A percentile compares a stretch with the other conserved stretches of the same genome.
phyloP scores from a whole-genome alignment of 2,113 vertebrate species.

The Lota lota region DNA sequence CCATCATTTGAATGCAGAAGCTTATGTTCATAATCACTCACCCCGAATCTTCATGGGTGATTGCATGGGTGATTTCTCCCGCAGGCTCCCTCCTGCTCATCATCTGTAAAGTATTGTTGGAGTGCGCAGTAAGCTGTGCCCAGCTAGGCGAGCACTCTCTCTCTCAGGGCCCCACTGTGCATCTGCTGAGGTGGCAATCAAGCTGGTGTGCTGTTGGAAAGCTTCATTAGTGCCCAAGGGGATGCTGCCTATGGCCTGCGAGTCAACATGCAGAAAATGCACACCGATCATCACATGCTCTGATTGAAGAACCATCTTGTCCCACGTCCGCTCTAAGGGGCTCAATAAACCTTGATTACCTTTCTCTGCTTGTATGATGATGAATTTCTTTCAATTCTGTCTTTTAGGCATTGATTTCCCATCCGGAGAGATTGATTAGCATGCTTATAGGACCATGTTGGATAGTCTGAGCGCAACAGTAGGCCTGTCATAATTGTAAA shows the following conservation, averaged over 20 bases:
- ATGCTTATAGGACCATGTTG: background rate
- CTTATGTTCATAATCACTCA: too few relatives aligned
- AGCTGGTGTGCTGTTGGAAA: conserved; percentile 1
- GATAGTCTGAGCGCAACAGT: too few relatives aligned
- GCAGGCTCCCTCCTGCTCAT: background rate
- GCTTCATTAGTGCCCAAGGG: background rate
- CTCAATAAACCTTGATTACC: too few relatives aligned
- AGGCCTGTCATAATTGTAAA: background rate
- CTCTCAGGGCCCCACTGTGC: too few relatives aligned
- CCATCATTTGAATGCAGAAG: too few relatives aligned
- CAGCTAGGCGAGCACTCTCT: background rate
- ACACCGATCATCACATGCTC: too few relatives aligned
- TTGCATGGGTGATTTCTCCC: too few relatives aligned
- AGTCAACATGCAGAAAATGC: background rate
- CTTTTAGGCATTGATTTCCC: background rate
- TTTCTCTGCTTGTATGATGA: background rate
- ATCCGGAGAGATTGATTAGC: background rate
- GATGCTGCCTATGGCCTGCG: background rate
- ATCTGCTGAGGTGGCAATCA: background rate
- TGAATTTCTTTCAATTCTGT: background rate
- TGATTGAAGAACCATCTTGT: too few relatives aligned
- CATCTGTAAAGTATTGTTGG: conserved; percentile 1
- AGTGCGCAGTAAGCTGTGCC: conserved; percentile 1
- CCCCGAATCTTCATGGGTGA: too few relatives aligned
- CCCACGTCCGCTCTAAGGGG: too few relatives aligned